Percentiles rank a stretch among this genome's conserved stretches.
Conservation (phyloP, 2,113 vertebrate genomes). For the Poeciliopsis turrubarensis region DNA sequence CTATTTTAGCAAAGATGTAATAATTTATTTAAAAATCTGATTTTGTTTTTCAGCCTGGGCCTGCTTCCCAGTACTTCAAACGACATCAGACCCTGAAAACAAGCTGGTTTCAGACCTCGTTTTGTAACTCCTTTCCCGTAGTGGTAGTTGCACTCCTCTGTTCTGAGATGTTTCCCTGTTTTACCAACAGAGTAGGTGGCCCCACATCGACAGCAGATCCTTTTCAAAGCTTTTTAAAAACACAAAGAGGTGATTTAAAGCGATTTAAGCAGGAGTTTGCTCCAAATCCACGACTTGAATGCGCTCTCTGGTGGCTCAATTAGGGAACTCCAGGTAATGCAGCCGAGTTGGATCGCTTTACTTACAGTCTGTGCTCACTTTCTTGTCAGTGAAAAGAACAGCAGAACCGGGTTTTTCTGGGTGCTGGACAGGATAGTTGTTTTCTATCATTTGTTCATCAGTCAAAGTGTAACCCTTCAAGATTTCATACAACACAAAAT, state of each 20-base stretch:
- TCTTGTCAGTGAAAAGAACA: constrained; percentile 73
- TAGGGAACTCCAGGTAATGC: neutral
- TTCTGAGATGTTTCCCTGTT: constrained; percentile 75
- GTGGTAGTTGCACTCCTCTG: constrained; percentile 86
- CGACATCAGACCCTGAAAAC: neutral
- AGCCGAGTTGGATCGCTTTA: neutral
- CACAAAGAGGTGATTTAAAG: neutral
- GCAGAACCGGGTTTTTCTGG: constrained; percentile 76
- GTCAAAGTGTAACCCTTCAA: constrained; percentile 81
- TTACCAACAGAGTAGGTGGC: constrained; percentile 75
- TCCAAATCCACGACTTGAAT: neutral
- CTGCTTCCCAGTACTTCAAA: neutral
- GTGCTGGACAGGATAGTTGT: constrained; percentile 78
- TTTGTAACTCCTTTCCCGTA: constrained; percentile 78
- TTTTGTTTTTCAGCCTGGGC: no score
- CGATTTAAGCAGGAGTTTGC: neutral
- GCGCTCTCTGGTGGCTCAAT: constrained; percentile 47
- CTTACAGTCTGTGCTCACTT: constrained; percentile 71
- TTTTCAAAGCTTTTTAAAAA: constrained; percentile 75
- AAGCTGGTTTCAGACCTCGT: constrained; percentile 66
- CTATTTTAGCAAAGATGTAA: no score
- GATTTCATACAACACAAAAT: constrained; percentile 71
- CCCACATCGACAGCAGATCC: constrained; percentile 84
- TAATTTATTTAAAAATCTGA: no score
- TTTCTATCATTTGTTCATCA: constrained; percentile 77